phyloP scores from a whole-genome alignment of 2,797 vertebrate genomes.

The Tinamus major region DNA sequence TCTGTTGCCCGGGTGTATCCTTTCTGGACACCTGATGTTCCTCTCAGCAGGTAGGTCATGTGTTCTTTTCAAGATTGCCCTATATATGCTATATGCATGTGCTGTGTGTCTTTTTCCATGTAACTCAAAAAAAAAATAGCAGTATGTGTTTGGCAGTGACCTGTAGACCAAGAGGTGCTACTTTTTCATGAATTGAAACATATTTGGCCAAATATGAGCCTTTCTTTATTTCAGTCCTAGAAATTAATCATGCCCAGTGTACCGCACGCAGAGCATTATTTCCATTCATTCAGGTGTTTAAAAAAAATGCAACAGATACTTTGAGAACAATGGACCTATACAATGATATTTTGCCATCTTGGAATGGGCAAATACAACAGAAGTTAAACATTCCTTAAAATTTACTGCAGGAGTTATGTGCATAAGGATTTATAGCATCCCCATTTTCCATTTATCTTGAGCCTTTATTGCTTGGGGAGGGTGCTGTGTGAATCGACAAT shows the following conservation, averaged over 20 bases:
- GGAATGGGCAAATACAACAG: not conserved
- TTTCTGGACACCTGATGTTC: slow-evolving; percentile 88
- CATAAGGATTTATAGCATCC: not conserved
- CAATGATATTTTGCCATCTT: not conserved
- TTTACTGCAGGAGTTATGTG: not conserved
- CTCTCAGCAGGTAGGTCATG: slow-evolving; percentile 85
- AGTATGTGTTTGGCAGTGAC: not conserved
- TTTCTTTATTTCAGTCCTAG: not conserved
- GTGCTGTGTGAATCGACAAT: not conserved
- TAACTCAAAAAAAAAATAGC: too few species aligned
- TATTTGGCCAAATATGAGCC: not conserved
- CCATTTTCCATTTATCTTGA: not conserved
- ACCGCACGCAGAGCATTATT: not conserved
- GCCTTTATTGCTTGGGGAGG: not conserved
- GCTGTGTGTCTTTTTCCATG: rapidly evolving
- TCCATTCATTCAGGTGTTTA: not conserved
- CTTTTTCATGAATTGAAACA: not conserved
- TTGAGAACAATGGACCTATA: not conserved
- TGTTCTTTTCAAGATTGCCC: not conserved
- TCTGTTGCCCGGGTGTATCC: slow-evolving; percentile 90
- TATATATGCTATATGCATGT: rapidly evolving
- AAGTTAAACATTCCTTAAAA: not conserved
- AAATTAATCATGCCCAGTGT: not conserved
- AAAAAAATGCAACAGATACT: not conserved
- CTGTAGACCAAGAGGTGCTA: not conserved